Evolutionary conservation across 2,888 invertebrate species (phyloP), one percentile per base, ranked within the genome.

Genomic region (Liodrosophila aerea): DNA sequence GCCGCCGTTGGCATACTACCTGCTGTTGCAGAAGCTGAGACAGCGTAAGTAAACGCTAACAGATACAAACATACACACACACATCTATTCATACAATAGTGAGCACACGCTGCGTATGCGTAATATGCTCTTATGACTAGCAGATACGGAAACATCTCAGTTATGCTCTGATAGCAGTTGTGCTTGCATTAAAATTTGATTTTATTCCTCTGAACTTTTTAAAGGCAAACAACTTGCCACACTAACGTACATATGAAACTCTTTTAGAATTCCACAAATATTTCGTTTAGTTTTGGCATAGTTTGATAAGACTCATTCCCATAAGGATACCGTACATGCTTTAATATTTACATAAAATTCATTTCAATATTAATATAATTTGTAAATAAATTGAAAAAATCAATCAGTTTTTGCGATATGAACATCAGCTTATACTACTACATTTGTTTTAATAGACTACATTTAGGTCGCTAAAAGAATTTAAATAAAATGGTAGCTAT

Each of bases 11-110:
- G 67, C 87, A 51, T 87, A 88, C 60, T 86, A 84, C 58, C 58
- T 88, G 76, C 73, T 87, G 52, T 31, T 87, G 65, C 87, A 88
- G 54, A 87, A 86, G 68, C 54, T 87, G 0, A 81, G 87, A 41
- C 87, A 87, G 64, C 51, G 87, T 88, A 67, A 74, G 87, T 82
- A 39, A 29, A 7, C 9, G 29, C 11, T 4, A 22, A 22, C 22
- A 22, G 5, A 22, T 4, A 22, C 22, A 22, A 2, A 22, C 2
- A 22, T 5, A 22, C 22, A 22, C 22, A 22, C 22, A 5, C 22
- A 22, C 3, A 22, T 5, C 5, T 49, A 29, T 16, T n/a, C 37
- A 12, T 22, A 13, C 34, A n/a, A n/a, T 16, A 15, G 8, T 27
- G 40, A 34, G 53, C 60, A 13, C 63, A 71, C 52, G 60, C 52